Percentiles rank a stretch among this genome's conserved stretches.
Evolutionary conservation across 2,797 vertebrate species (phyloP).

Genomic region (Poecilia wingei): DNA sequence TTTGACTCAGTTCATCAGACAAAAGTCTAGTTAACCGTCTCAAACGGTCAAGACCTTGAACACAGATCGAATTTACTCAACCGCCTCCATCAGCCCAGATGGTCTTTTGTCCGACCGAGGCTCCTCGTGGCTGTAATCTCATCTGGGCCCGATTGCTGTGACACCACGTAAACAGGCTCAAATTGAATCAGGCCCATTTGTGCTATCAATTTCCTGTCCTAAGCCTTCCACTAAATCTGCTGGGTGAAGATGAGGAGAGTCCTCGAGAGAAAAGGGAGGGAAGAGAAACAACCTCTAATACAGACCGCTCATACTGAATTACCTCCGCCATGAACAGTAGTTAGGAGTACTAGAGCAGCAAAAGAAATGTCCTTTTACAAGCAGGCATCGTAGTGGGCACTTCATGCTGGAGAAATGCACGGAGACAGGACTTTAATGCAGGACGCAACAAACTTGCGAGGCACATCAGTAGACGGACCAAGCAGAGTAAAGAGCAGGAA

Average conservation of each 20-base stretch:
- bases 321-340: background rate
- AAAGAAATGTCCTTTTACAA: background rate
- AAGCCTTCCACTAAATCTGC: constrained; percentile 38
- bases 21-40: constrained; percentile 37
- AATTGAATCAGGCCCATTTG: constrained; percentile 66
- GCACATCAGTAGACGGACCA: background rate
- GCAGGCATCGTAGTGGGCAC: background rate
- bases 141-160: constrained; percentile 59
- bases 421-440: background rate
- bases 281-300: background rate
- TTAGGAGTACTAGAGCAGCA: constrained; percentile 1
- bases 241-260: constrained; percentile 18
- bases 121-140: constrained; percentile 65
- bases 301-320: constrained; percentile 3
- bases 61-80: constrained; percentile 48
- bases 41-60: constrained; percentile 26
- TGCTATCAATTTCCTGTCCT: constrained; percentile 63
- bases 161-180: constrained; percentile 52
- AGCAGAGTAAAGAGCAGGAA: constrained; percentile 6
- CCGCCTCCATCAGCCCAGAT: constrained; percentile 54
- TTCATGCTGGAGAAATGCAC: background rate
- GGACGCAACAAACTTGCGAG: background rate
- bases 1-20: constrained; percentile 31
- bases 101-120: constrained; percentile 38
- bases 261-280: background rate